phyloP scores from a whole-genome alignment of 2,113 vertebrate genomes.

The Rafetus swinhoei region DNA sequence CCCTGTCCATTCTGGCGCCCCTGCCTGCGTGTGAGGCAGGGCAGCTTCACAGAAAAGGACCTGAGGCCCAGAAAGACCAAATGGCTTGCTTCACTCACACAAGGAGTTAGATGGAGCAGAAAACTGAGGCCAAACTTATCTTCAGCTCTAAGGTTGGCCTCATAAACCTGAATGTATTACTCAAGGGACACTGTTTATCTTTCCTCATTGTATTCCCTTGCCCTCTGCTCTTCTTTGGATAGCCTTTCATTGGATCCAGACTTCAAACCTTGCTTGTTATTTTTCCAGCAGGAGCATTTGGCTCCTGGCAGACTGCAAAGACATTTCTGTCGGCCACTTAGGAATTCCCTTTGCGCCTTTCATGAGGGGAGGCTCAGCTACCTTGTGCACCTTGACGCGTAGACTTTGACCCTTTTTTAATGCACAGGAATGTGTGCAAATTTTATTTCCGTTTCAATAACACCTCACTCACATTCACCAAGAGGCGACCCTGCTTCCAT shows the following conservation, averaged over 20 bases:
- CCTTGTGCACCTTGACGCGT: slow-evolving; percentile 55
- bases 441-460: slow-evolving; percentile 72
- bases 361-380: slow-evolving; percentile 56
- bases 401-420: slow-evolving; percentile 70
- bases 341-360: slow-evolving; percentile 73
- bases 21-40: background rate
- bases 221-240: background rate
- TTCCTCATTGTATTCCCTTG: background rate
- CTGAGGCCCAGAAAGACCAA: background rate
- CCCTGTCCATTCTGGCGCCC: too few relatives aligned
- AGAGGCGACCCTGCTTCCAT: slow-evolving; percentile 24
- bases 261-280: slow-evolving; percentile 60
- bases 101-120: background rate
- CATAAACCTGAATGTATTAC: slow-evolving; percentile 1
- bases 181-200: slow-evolving; percentile 59
- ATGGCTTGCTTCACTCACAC: background rate
- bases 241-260: slow-evolving; percentile 67
- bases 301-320: slow-evolving; percentile 67
- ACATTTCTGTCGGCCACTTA: slow-evolving; percentile 61
- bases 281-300: slow-evolving; percentile 70
- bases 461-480: slow-evolving; percentile 69
- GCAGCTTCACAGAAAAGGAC: background rate
- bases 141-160: background rate
- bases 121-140: background rate
- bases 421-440: slow-evolving; percentile 75